Evolutionary conservation across 2,797 vertebrate species (phyloP).

Genomic region (Falco peregrinus): DNA sequence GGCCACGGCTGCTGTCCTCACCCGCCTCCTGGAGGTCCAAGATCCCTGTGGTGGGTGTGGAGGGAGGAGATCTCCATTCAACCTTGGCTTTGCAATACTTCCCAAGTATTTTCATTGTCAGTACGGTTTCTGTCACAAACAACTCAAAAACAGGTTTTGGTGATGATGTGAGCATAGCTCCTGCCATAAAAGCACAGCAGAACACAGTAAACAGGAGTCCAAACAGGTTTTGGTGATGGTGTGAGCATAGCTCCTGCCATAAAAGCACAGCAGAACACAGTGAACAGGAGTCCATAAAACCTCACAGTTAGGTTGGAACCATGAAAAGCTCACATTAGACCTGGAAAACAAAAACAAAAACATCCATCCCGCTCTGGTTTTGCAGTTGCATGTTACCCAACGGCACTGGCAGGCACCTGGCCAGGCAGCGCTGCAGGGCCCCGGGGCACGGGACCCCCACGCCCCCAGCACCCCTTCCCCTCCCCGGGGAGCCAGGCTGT

Average conservation of each 20-base stretch:
- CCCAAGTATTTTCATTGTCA: neutral
- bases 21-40: neutral
- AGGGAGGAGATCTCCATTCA: neutral
- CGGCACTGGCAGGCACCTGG: neutral
- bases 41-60: neutral
- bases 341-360: neutral
- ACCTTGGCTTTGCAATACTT: neutral
- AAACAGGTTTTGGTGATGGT: neutral
- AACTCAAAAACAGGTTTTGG: neutral
- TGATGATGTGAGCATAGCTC: neutral
- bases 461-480: neutral
- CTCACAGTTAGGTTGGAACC: neutral
- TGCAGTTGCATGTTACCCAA: neutral
- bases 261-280: neutral
- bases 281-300: neutral
- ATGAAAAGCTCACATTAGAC: neutral
- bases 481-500: neutral
- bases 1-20: neutral
- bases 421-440: neutral
- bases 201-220: neutral
- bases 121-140: neutral
- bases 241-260: neutral
- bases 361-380: neutral
- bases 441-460: neutral
- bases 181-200: neutral